A percentile compares a stretch with the other conserved stretches of the same genome.
These are phyloP conservation scores for Drosophila sp. DNA, from an alignment of 1,140 invertebrate genomes.

Conservation along the genomic window DNA sequence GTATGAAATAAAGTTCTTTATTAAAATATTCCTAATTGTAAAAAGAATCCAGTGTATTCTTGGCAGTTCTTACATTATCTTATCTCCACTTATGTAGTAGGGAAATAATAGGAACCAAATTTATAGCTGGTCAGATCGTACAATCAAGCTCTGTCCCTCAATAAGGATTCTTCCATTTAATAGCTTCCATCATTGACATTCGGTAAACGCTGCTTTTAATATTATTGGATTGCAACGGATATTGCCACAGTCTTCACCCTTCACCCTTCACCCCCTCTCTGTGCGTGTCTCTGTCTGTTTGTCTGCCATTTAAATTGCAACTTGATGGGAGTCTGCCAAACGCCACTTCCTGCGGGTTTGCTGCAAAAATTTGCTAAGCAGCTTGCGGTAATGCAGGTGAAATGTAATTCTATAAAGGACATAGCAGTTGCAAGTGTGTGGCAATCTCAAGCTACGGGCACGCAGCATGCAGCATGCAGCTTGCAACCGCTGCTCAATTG, in stretches of 20 bases:
- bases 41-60: no score
- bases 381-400: conserved; percentile 34
- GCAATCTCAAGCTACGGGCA: conserved; percentile 5
- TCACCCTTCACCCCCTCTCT: background rate
- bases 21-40: no score
- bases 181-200: conserved; percentile 28
- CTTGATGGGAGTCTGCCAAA: conserved; percentile 29
- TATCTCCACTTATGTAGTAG: no score
- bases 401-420: conserved; percentile 22
- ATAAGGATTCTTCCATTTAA: conserved; percentile 29
- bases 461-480: conserved; percentile 3
- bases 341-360: conserved; percentile 18
- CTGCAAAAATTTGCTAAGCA: conserved; percentile 32
- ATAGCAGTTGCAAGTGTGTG: conserved; percentile 14
- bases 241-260: conserved; percentile 19
- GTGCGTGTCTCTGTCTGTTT: background rate
- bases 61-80: no score
- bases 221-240: conserved; percentile 41
- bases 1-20: no score
- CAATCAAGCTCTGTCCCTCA: conserved; percentile 6
- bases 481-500: conserved; percentile 20
- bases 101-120: no score
- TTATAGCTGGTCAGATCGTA: background rate
- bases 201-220: conserved; percentile 35
- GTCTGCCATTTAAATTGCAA: conserved; percentile 19